Evolutionary conservation across 2,797 vertebrate species (phyloP).

Genomic region (Phrynocephalus vlangalii): DNA sequence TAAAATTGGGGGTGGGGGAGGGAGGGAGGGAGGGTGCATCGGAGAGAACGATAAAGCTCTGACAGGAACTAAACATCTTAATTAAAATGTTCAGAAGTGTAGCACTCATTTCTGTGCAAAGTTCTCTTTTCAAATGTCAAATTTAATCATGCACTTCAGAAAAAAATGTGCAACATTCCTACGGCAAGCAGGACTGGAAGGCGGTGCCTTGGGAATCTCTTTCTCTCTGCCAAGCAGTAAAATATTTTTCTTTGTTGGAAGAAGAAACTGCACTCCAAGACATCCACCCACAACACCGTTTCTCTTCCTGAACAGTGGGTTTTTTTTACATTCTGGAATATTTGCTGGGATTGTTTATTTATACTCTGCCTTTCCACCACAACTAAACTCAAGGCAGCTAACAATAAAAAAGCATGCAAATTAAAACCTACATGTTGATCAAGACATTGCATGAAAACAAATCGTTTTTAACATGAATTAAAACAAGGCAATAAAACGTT

Average conservation of each 20-base stretch:
- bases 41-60: constrained; percentile 65
- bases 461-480: too few species aligned
- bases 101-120: constrained; percentile 77
- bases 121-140: constrained; percentile 84
- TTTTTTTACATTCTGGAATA: constrained; percentile 23
- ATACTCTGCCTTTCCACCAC: background rate
- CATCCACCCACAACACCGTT: background rate
- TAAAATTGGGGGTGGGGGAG: constrained; percentile 25
- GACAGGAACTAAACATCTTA: constrained; percentile 83
- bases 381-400: background rate
- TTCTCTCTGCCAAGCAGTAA: constrained; percentile 45
- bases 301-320: background rate
- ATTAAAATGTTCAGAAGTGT: constrained; percentile 80
- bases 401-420: background rate
- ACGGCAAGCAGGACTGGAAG: constrained; percentile 39
- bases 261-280: background rate
- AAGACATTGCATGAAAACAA: background rate
- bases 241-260: constrained; percentile 4
- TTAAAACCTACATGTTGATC: background rate
- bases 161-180: constrained; percentile 64
- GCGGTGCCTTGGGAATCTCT: constrained; percentile 46
- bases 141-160: constrained; percentile 82
- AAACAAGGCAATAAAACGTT: too few species aligned
- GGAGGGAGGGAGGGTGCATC: background rate
- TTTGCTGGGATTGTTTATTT: constrained; percentile 22